Conservation (phyloP, 2,797 vertebrate species). For the Acropternis orthonyx region DNA sequence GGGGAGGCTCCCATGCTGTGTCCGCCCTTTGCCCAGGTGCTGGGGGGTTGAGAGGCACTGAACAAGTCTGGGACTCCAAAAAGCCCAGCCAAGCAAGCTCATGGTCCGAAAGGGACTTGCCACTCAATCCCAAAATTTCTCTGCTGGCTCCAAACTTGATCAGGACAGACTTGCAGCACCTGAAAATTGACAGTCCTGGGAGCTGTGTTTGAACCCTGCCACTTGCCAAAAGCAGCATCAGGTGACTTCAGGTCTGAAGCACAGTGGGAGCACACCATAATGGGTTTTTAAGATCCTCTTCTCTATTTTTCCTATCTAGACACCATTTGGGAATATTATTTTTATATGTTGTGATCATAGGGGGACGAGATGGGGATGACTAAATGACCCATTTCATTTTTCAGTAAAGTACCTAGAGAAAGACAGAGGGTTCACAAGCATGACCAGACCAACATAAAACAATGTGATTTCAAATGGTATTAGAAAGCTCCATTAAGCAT, state of each 20-base stretch:
- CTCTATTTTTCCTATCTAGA: neutral
- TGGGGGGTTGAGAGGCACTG: neutral
- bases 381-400: neutral
- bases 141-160: neutral
- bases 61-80: neutral
- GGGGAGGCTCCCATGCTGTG: rapidly evolving
- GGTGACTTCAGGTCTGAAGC: neutral
- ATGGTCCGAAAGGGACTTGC: neutral
- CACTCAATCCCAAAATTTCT: neutral
- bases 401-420: neutral
- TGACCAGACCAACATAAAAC: neutral
- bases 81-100: neutral
- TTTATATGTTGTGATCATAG: neutral
- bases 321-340: neutral
- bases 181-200: neutral
- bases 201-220: neutral
- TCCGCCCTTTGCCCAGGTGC: neutral
- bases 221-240: neutral
- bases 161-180: neutral
- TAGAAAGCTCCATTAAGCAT: neutral
- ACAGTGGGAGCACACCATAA: rapidly evolving
- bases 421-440: neutral
- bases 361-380: rapidly evolving
- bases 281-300: neutral
- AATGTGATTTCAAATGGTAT: neutral